Base-by-base conservation (phyloP, 2,113 vertebrate species). In the Excalfactoria chinensis region DNA sequence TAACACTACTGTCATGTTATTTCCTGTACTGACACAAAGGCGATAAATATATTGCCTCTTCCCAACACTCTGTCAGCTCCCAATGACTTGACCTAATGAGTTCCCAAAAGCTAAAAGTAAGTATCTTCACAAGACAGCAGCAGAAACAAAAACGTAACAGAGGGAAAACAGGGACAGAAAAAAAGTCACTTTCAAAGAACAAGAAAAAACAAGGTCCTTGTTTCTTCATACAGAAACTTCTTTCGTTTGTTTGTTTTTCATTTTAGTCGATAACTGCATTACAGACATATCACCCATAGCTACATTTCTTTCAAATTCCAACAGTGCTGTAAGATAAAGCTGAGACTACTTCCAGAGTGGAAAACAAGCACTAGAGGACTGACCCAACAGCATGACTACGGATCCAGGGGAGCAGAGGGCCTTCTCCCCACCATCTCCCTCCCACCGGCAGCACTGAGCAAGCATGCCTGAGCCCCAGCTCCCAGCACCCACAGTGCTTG, bases 21-120 rank as follows among this genome's bases (percentile, higher is more conserved):
- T 90, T 95, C 68, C 89, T 87, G 71, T 60, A 83, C 67, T 70
- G 71, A 91, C 64, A 78, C 4, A 15, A 79, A 63, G 55, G 70
- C 4, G 25, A 82, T 49, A 75, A 87, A 86, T 34, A 8, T 1
- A 87, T 79, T 90, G 90, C 84, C 53, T 84, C 74, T 55, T 93
- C 55, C 46, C 41, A 93, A 44, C 7, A 3, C 34, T 59, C 51
- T 66, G 41, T 71, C 7, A 2, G 49, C n/a, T 88, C 74, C 68
- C 53, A 77, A 87, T 63, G 25, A 71, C 25, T 63, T 28, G 25
- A 48, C 5, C 64, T 74, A 70, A 35, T 43, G 48, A 88, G 40
- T 80, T 62, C 53, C 35, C 30, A 91, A 73, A 93, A 83, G 51
- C 51, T 56, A 88, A 69, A 93, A 85, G 46, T 53, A 82, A 68